Percentiles rank a stretch among this genome's conserved stretches.
Evolutionary conservation across 1,140 invertebrate species (phyloP).

Genomic region (Neomicropteryx cornuta): DNA sequence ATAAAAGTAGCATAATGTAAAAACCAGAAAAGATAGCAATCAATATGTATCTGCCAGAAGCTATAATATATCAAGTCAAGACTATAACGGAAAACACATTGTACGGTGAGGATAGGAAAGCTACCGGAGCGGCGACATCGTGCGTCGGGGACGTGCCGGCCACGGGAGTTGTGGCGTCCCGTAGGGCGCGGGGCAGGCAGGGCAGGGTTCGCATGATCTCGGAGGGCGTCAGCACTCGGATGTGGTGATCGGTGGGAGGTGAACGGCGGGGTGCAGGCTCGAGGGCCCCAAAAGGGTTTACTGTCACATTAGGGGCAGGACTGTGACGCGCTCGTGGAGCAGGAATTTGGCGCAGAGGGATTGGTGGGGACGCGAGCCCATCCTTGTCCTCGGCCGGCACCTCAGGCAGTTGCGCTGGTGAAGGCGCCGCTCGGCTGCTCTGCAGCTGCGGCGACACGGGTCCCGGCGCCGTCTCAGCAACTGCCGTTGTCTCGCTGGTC

Average conservation of each 20-base stretch:
- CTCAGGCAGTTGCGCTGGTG: slow-evolving; percentile 8
- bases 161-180: slow-evolving; percentile 16
- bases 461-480: slow-evolving; percentile 24
- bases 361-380: slow-evolving; percentile 21
- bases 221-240: slow-evolving; percentile 72
- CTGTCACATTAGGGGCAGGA: slow-evolving; percentile 46
- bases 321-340: too few relatives aligned
- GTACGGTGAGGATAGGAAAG: too few relatives aligned
- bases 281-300: slow-evolving; percentile 41
- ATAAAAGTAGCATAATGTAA: too few relatives aligned
- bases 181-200: slow-evolving; percentile 44
- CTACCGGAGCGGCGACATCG: too few relatives aligned
- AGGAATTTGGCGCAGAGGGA: too few relatives aligned
- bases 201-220: slow-evolving; percentile 81
- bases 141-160: slow-evolving; percentile 28
- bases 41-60: too few relatives aligned
- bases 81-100: too few relatives aligned
- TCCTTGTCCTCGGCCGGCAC: slow-evolving; percentile 2
- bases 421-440: slow-evolving; percentile 23
- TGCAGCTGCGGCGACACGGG: slow-evolving; percentile 20
- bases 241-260: slow-evolving; percentile 54
- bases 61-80: too few relatives aligned
- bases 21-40: too few relatives aligned
- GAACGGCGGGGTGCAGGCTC: slow-evolving; percentile 17
- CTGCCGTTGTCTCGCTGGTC: slow-evolving; percentile 17